A percentile compares a stretch with the other conserved stretches of the same genome.
Conservation (phyloP, 2,113 vertebrate species). For the Prolemur simus region DNA sequence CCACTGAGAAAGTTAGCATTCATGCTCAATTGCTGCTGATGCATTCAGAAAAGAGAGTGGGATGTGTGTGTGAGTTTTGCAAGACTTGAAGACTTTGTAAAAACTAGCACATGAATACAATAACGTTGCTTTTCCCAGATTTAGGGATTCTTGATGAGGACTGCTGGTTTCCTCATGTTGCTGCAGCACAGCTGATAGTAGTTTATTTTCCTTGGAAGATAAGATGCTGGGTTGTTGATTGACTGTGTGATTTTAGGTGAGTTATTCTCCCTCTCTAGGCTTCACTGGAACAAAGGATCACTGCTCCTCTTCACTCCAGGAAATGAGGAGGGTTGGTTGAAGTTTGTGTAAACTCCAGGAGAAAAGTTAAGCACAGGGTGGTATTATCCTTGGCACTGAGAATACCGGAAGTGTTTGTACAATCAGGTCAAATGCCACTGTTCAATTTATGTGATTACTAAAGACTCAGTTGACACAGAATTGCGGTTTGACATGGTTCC, state of each 20-base stretch:
- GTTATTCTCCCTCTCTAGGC: conserved; percentile 33
- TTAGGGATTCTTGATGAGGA: conserved; percentile 8
- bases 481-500: conserved; percentile 55
- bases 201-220: conserved; percentile 42
- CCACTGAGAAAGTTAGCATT: conserved; percentile 22
- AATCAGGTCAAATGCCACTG: conserved; percentile 67
- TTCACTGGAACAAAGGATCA: conserved; percentile 42
- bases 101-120: not conserved
- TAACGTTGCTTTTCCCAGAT: conserved; percentile 5
- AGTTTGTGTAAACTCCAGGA: conserved; percentile 16
- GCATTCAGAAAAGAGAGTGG: not conserved
- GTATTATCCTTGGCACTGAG: conserved; percentile 53
- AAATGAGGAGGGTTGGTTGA: conserved; percentile 14
- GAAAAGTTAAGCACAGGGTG: conserved; percentile 56
- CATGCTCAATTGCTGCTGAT: not conserved
- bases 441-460: conserved; percentile 75
- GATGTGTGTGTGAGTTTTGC: not conserved
- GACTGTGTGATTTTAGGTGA: conserved; percentile 43
- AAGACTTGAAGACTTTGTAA: conserved; percentile 18
- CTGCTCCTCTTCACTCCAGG: conserved; percentile 40
- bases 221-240: conserved; percentile 19
- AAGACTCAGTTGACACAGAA: conserved; percentile 67
- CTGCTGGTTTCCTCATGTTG: not conserved
- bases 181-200: not conserved
- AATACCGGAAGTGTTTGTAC: conserved; percentile 63